Conservation (phyloP, 1,140 invertebrate species). For the Lepidurus arcticus region DNA sequence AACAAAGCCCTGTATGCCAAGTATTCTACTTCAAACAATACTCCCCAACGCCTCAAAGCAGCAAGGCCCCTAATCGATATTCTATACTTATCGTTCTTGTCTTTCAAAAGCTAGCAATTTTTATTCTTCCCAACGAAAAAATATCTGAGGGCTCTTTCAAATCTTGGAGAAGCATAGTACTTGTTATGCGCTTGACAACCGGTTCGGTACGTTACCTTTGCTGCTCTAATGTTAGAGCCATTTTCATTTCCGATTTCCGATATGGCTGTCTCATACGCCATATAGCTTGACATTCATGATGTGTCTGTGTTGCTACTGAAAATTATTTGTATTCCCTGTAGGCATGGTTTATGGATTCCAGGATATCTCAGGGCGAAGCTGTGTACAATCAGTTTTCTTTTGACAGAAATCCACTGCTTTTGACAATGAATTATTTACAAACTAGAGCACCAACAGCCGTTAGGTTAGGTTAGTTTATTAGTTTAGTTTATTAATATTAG, state of each 20-base stretch:
- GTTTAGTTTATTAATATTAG: too few species aligned
- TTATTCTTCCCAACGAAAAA: not conserved
- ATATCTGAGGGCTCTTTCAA: not conserved
- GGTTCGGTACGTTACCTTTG: not conserved
- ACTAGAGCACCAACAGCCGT: too few species aligned
- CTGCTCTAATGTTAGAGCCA: not conserved
- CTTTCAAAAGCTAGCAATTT: not conserved
- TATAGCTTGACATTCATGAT: not conserved
- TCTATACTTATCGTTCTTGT: not conserved
- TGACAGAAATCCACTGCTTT: too few species aligned
- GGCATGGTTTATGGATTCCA: not conserved
- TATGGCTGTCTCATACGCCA: not conserved
- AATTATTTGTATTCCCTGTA: not conserved
- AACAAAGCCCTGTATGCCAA: not conserved
- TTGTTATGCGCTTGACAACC: not conserved
- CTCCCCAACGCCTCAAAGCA: not conserved
- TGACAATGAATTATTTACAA: too few species aligned
- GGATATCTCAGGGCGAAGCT: not conserved
- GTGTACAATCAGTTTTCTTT: too few species aligned
- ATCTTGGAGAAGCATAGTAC: not conserved
- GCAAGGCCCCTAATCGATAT: not conserved
- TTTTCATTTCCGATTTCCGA: slow-evolving; percentile 6
- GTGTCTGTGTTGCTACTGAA: not conserved
- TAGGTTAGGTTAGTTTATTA: too few species aligned
- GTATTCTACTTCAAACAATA: not conserved